A percentile compares a stretch with the other conserved stretches of the same genome.
phyloP scores from a whole-genome alignment of 30 jellyfish, hydroid and myxozoan species.

The Mastigias papua region DNA sequence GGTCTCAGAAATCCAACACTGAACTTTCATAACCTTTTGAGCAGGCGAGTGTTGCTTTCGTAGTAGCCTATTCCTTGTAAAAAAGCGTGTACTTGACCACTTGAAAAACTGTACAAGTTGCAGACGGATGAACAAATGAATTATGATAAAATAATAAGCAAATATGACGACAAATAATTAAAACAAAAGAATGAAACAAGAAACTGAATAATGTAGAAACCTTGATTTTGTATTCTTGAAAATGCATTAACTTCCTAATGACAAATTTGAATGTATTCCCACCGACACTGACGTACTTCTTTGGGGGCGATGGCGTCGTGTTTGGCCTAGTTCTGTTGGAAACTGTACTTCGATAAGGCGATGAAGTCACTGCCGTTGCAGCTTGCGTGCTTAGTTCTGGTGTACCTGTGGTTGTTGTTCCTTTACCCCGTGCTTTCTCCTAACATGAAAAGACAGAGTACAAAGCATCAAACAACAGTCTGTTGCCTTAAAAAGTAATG shows the following conservation, averaged over 20 bases:
- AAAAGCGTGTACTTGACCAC: no score
- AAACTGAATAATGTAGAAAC: conserved; percentile 25
- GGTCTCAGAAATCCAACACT: no score
- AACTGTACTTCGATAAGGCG: not conserved
- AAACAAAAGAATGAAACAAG: not conserved
- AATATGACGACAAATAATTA: not conserved
- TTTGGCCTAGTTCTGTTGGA: not conserved
- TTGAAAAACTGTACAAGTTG: no score
- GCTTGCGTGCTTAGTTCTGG: not conserved
- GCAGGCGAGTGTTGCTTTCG: no score
- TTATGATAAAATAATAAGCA: not conserved
- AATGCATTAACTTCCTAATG: conserved; percentile 63
- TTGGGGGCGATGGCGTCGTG: conserved; percentile 3
- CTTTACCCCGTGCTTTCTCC: not conserved
- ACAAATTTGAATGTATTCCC: conserved; percentile 40
- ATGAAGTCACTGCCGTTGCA: not conserved
- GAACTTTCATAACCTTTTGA: no score
- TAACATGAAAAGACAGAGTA: no score
- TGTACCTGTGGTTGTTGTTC: not conserved
- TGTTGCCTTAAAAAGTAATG: no score
- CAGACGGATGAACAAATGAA: no score
- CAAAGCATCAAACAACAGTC: not conserved
- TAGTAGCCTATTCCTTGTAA: no score
- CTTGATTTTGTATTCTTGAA: conserved; percentile 75
- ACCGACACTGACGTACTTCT: conserved; percentile 20